Evolutionary conservation across 2,797 vertebrate species (phyloP), one percentile per base, ranked within the genome.

Genomic region (Sarcoramphus papa): DNA sequence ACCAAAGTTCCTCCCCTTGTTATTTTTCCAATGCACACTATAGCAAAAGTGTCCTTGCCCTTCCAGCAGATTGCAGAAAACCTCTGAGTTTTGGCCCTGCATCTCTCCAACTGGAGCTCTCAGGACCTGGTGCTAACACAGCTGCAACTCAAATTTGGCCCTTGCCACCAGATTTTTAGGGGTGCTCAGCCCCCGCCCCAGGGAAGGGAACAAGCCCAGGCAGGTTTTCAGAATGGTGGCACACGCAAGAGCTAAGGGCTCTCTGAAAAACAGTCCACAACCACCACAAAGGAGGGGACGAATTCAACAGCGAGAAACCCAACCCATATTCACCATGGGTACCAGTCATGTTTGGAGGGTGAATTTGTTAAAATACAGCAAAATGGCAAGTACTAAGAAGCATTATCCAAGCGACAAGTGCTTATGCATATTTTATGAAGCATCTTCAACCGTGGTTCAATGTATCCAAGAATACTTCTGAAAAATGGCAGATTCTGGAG

Each of bases 351-450:
- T 81, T 79, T 47, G 51, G 82, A 90, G 91, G 82, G 87, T 88
- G 92, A 69, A 85, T 91, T 63, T 91, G 65, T 59, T 78, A 81
- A 94, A 93, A 81, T 59, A 76, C 54, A 76, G 81, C 54, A 20
- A 73, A 90, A 56, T n/a, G 59, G 69, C 43, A 72, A 91, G 27
- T 43, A 41, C 80, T 74, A 48, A 77, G 91, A 60, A 92, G 82
- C 62, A 62, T 85, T 95, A 93, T 91, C 65, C 73, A 74, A 93
- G 43, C 0, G 60, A 84, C 87, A 88, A 96, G 92, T 90, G 94
- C 82, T 90, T 93, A 95, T 94, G 95, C 95, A 97, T 96, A 96
- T 97, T 97, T 96, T 95, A 95, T 97, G 94, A 96, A 92, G 87
- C 81, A 95, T 93, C 95, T 96, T 96, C 93, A 94, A 85, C 89